phyloP scores from a whole-genome alignment of 1,140 invertebrate species.

The Phymorhynchus buccinoides region DNA sequence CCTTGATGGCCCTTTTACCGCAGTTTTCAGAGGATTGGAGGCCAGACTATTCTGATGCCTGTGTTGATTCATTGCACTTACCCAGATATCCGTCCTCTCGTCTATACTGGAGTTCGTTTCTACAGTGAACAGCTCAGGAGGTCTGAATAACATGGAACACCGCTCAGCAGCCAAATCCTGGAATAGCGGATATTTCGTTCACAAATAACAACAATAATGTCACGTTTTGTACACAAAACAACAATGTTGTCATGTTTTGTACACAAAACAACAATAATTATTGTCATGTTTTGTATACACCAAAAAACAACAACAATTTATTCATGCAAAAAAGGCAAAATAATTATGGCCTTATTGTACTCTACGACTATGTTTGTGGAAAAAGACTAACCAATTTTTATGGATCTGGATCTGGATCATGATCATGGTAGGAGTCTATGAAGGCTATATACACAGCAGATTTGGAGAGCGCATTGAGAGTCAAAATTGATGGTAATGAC shows the following conservation, averaged over 20 bases:
- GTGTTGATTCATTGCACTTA: too few relatives aligned
- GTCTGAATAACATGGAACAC: slow-evolving; percentile 89
- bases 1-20: too few relatives aligned
- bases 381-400: too few relatives aligned
- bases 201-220: not conserved
- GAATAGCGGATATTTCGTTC: not conserved
- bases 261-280: not conserved
- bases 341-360: not conserved
- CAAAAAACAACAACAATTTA: not conserved
- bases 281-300: not conserved
- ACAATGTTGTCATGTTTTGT: not conserved
- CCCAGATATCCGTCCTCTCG: slow-evolving; percentile 91
- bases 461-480: too few relatives aligned
- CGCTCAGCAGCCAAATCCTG: slow-evolving; percentile 85
- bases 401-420: too few relatives aligned
- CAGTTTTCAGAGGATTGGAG: too few relatives aligned
- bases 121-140: slow-evolving; percentile 90
- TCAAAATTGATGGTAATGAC: too few relatives aligned
- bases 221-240: not conserved
- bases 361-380: too few relatives aligned
- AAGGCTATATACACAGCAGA: too few relatives aligned
- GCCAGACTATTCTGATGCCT: too few relatives aligned
- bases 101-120: slow-evolving; percentile 86
- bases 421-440: too few relatives aligned
- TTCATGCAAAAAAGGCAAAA: not conserved